These are phyloP conservation scores for Pseudochirops cupreus DNA, from an alignment of 2,797 vertebrate genomes.

Conservation along the genomic window DNA sequence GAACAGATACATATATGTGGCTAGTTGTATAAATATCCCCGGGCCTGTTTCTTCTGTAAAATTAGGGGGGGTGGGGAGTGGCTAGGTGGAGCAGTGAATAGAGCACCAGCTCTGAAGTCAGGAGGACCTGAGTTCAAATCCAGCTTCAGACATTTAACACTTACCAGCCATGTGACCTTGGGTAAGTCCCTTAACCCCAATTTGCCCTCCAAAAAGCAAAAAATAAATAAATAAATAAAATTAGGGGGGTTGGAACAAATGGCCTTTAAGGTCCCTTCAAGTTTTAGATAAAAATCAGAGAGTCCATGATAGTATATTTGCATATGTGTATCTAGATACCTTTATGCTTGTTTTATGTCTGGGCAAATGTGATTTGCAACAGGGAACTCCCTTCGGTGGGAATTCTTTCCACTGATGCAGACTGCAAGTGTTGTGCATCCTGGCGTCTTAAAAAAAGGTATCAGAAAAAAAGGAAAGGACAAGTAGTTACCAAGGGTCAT, in stretches of 20 bases:
- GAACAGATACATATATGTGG: not conserved
- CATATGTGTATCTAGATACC: not conserved
- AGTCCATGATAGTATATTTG: not conserved
- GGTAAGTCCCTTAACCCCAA: too few species aligned
- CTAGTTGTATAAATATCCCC: not conserved
- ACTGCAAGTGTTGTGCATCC: not conserved
- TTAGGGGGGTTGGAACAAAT: not conserved
- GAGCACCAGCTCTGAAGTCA: too few species aligned
- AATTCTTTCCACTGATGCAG: not conserved
- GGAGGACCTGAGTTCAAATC: too few species aligned
- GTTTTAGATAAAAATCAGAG: not conserved
- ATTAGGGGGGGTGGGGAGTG: not conserved
- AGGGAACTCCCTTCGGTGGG: not conserved
- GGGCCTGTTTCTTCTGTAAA: not conserved
- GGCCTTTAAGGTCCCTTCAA: not conserved
- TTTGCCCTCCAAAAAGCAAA: too few species aligned
- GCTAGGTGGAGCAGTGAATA: too few species aligned
- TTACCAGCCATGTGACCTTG: too few species aligned
- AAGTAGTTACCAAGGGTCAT: not conserved
- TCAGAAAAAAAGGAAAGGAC: not conserved
- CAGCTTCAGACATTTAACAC: too few species aligned
- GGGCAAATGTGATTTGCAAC: not conserved
- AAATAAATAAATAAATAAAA: too few species aligned
- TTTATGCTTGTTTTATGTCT: not conserved
- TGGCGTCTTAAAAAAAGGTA: not conserved